Evolutionary conservation across 2,888 invertebrate species (phyloP), one percentile per base, ranked within the genome.

Genomic region (Trissolcus japonicus): DNA sequence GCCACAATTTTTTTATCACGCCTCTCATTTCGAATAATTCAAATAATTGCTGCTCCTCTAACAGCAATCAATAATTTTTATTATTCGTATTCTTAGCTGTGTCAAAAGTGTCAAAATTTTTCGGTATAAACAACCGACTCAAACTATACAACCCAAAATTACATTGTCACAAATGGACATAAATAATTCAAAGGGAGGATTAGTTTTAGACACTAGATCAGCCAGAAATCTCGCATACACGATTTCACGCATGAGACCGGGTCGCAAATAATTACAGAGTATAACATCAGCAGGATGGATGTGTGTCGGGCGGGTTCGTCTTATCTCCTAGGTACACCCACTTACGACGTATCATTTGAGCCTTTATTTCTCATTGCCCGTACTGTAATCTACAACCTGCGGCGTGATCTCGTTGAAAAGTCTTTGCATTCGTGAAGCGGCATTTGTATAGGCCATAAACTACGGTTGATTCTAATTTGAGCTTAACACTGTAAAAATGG

Each of bases 201-300:
- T 53, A 61, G 63, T 63, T 69, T 74, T 67, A 61, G 53, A 53
- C n/a, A n/a, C 62, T 59, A 56, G 54, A 57, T 35, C 53, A 60
- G 0, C 0, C 7, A 51, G 46, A 46, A 19, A 51, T 17, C 19
- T 51, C 21, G 9, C 35, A 35, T 35, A 35, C 4, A 25, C 35
- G 35, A 35, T 35, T 35, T 35, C 35, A 35, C 35, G 35, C 35
- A 35, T 35, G 35, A 35, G 35, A 35, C 56, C 74, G 79, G 78
- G 81, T 83, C 83, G 80, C 78, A 80, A 84, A 85, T 87, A 87
- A 87, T 87, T 87, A 84, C 83, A 85, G 84, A 83, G 75, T 50
- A 62, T 48, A 35, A 35, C 35, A 35, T 35, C 35, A 35, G 68
- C 55, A 83, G 83, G 84, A 86, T 86, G 83, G 86, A 87, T 85